Conservation (phyloP, 2,113 vertebrate genomes). For the Centropristis striata region DNA sequence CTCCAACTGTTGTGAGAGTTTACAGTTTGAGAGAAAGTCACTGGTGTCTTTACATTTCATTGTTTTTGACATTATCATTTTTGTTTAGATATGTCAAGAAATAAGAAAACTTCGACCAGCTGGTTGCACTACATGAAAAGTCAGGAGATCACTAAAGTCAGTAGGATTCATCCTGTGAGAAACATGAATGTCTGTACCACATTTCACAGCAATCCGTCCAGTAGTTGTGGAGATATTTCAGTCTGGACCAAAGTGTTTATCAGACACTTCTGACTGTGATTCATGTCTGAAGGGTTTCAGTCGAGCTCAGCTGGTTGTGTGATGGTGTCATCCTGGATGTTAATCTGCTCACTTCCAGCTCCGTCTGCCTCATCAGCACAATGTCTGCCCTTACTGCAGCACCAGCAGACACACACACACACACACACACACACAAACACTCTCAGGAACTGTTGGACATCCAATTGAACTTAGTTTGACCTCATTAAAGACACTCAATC, state of each 20-base stretch:
- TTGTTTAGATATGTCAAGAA: no score
- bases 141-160: neutral
- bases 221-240: neutral
- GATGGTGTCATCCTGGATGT: conserved; percentile 32
- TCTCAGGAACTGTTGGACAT: conserved; percentile 28
- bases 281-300: conserved; percentile 15
- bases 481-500: neutral
- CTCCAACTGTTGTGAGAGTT: no score
- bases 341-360: conserved; percentile 41
- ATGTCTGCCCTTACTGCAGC: conserved; percentile 49
- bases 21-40: no score
- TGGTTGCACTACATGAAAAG: neutral
- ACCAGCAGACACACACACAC: neutral
- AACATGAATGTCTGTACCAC: neutral
- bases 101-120: neutral
- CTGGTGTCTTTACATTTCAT: no score
- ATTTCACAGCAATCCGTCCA: neutral
- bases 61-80: no score
- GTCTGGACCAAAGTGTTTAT: neutral
- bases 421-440: conserved; percentile 16
- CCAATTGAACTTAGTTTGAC: conserved; percentile 52
- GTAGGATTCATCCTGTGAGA: neutral
- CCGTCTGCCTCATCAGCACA: conserved; percentile 62
- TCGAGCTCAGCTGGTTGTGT: conserved; percentile 58
- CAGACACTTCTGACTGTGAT: neutral